These are phyloP conservation scores for Dolichomitus sp. DNA, from an alignment of 2,888 invertebrate genomes.

Conservation along the genomic window DNA sequence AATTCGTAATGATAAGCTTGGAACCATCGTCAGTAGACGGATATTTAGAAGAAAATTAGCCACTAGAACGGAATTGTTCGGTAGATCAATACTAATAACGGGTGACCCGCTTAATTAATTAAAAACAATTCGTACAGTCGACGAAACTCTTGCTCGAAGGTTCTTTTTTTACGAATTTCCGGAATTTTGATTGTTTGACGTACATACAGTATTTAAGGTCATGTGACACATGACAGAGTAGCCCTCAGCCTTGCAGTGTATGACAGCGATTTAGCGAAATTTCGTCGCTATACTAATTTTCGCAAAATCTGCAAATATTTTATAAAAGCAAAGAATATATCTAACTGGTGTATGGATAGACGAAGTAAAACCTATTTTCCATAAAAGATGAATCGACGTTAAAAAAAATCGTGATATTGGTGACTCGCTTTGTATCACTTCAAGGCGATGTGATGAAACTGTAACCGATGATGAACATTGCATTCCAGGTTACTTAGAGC, in stretches of 20 bases:
- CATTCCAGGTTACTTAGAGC: no score
- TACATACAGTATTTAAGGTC: constrained; percentile 14
- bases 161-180: not conserved
- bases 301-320: not conserved
- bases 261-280: not conserved
- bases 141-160: not conserved
- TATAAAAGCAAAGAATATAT: not conserved
- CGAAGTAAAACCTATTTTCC: no score
- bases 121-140: not conserved
- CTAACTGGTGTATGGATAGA: not conserved
- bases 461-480: no score
- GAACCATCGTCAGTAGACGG: not conserved
- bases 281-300: not conserved
- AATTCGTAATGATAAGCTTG: not conserved
- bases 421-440: no score
- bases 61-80: not conserved
- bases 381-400: no score
- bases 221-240: not conserved
- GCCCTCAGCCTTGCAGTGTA: not conserved
- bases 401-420: no score
- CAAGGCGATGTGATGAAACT: no score
- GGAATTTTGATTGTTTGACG: not conserved
- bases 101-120: not conserved
- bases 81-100: not conserved
- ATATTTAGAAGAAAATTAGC: not conserved